Percentiles rank a stretch among this genome's conserved stretches.
Conservation (phyloP, 2,113 vertebrate species). For the Taurulus bubalis region DNA sequence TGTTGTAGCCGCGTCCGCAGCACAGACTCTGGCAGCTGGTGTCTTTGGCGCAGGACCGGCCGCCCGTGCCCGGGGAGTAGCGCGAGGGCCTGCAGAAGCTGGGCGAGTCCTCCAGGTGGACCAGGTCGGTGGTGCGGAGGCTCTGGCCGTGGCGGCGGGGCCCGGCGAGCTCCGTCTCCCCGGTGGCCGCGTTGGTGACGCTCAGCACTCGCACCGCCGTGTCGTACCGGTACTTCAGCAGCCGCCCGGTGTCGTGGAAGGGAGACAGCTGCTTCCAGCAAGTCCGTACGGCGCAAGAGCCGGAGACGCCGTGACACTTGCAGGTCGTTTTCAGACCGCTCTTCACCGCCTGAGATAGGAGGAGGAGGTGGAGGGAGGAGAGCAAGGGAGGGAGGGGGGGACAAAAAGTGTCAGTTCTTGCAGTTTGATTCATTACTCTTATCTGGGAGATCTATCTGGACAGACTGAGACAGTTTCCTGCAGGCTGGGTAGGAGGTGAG, state of each 20-base stretch:
- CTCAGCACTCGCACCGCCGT: conserved; percentile 91
- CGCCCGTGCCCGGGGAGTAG: conserved; percentile 91
- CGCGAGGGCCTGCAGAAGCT: conserved; percentile 96
- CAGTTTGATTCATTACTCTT: conserved; percentile 82
- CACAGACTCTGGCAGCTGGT: conserved; percentile 95
- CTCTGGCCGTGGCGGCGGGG: conserved; percentile 79
- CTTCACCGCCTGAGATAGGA: conserved; percentile 90
- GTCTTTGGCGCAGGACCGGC: conserved; percentile 91
- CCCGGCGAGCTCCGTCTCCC: conserved; percentile 88
- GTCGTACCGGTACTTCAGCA: conserved; percentile 93
- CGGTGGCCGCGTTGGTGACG: conserved; percentile 92
- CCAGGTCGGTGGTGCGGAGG: conserved; percentile 89
- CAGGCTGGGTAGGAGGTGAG: conserved; percentile 51
- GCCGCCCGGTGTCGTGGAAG: conserved; percentile 92
- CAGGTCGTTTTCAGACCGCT: conserved; percentile 97
- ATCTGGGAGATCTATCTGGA: conserved; percentile 79
- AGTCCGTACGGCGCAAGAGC: conserved; percentile 94
- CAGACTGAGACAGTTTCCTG: conserved; percentile 69
- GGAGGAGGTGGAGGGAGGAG: background rate
- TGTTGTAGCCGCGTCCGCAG: conserved; percentile 97
- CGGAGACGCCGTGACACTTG: conserved; percentile 97
- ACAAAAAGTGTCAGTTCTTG: conserved; percentile 65
- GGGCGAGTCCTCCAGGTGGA: conserved; percentile 96
- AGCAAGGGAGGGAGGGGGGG: background rate
- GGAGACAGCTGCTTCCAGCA: conserved; percentile 99